Evolutionary conservation across 2,113 vertebrate species (phyloP).

Genomic region (Conger conger): DNA sequence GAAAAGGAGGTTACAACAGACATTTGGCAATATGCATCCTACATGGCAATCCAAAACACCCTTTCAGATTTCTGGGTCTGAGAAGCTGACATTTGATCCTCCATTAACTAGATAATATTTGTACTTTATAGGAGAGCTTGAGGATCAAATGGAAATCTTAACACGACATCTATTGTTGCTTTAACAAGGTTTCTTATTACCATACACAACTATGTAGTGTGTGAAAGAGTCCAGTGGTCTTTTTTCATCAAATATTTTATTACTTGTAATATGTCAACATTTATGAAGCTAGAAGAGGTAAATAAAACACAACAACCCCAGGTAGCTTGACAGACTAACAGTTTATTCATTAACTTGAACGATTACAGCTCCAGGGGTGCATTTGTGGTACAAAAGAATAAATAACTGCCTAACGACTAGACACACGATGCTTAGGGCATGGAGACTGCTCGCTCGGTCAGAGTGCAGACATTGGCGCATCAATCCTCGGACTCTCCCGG

Average conservation of each 20-base stretch:
- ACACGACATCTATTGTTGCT: no score
- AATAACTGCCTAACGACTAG: constrained; percentile 62
- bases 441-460: neutral
- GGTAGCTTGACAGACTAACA: constrained; percentile 40
- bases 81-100: no score
- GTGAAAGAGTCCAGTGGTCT: no score
- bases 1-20: no score
- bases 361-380: constrained; percentile 47
- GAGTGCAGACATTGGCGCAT: constrained; percentile 31
- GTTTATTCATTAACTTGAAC: constrained; percentile 66
- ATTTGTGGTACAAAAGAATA: constrained; percentile 66
- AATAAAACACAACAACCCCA: neutral
- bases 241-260: no score
- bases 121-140: no score
- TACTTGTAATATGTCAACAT: neutral
- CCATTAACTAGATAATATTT: no score
- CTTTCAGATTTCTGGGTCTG: no score
- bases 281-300: neutral
- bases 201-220: no score
- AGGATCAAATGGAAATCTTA: no score
- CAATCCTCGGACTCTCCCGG: constrained; percentile 90
- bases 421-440: constrained; percentile 26
- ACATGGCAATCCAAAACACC: no score
- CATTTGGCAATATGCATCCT: no score
- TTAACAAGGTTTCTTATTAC: neutral